Conservation (phyloP, 2,888 invertebrate species). For the Orgyia antiqua region DNA sequence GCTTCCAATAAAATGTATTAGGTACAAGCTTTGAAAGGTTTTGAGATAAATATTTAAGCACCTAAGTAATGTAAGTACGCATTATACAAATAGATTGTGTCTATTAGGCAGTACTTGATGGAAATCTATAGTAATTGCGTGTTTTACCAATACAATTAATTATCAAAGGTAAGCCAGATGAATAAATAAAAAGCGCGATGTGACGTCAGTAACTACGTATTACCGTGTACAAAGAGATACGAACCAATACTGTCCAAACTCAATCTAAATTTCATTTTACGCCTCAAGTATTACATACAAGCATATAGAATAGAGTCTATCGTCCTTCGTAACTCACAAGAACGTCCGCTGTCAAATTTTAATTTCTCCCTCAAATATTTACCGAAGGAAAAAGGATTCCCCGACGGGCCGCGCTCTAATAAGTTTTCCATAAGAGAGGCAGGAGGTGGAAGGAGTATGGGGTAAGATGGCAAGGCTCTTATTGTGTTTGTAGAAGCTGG, state of each 20-base stretch:
- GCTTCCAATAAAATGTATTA: too few relatives aligned
- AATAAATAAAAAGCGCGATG: too few relatives aligned
- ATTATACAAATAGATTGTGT: too few relatives aligned
- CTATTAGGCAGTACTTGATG: too few relatives aligned
- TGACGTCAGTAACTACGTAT: too few relatives aligned
- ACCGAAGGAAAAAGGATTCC: conserved; percentile 78
- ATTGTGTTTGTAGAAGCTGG: conserved; percentile 77
- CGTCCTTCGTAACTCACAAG: conserved; percentile 56
- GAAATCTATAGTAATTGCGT: too few relatives aligned
- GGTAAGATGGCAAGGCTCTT: conserved; percentile 69
- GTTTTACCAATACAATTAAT: too few relatives aligned
- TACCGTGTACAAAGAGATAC: conserved; percentile 38
- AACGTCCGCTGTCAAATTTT: conserved; percentile 77
- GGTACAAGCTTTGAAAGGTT: too few relatives aligned
- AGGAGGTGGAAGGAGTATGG: conserved; percentile 35
- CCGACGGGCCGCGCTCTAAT: conserved; percentile 74
- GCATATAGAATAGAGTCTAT: conserved; percentile 63
- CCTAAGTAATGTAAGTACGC: too few relatives aligned
- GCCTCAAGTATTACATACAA: conserved; percentile 72
- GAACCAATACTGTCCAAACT: conserved; percentile 61
- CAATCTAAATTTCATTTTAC: conserved; percentile 77
- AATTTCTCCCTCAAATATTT: conserved; percentile 79
- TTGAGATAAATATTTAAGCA: too few relatives aligned
- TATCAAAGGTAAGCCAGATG: too few relatives aligned
- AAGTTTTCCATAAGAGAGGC: conserved; percentile 75